Conservation (phyloP, 2,113 vertebrate species). For the Cephalopholis sonnerati region DNA sequence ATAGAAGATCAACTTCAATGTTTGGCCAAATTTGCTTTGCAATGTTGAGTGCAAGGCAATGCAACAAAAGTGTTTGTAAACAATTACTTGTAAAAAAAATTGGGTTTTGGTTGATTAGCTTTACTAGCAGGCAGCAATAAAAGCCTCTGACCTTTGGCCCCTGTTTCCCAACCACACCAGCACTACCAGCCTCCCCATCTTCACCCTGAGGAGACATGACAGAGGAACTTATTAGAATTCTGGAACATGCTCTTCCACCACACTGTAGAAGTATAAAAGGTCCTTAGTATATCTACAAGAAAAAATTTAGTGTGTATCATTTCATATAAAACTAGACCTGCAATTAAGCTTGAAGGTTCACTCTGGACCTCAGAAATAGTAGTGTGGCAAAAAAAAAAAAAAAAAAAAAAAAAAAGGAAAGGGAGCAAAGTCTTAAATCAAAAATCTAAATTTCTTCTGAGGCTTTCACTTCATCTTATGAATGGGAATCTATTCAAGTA, state of each 20-base stretch:
- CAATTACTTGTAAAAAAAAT: background rate
- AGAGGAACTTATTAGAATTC: background rate
- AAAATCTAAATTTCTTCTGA: no score
- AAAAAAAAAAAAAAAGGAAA: no score
- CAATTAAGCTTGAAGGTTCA: background rate
- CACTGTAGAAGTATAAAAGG: background rate
- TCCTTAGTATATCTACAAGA: background rate
- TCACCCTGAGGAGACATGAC: constrained; percentile 81
- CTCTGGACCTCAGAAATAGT: no score
- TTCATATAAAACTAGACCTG: no score
- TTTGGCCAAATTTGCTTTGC: no score
- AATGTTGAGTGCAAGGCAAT: background rate
- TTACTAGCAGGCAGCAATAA: constrained; percentile 40
- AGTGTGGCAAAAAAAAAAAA: no score
- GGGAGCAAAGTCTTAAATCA: no score
- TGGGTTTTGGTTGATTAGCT: background rate
- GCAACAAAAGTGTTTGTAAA: background rate
- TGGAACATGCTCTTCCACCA: background rate
- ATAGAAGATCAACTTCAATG: no score
- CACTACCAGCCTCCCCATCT: constrained; percentile 84
- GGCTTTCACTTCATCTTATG: no score
- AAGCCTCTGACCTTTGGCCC: constrained; percentile 85
- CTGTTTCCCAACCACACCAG: constrained; percentile 81
- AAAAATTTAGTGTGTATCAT: background rate
- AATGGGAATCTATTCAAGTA: no score